phyloP scores from a whole-genome alignment of 2,888 invertebrate species.

The Ochropleura plecta region DNA sequence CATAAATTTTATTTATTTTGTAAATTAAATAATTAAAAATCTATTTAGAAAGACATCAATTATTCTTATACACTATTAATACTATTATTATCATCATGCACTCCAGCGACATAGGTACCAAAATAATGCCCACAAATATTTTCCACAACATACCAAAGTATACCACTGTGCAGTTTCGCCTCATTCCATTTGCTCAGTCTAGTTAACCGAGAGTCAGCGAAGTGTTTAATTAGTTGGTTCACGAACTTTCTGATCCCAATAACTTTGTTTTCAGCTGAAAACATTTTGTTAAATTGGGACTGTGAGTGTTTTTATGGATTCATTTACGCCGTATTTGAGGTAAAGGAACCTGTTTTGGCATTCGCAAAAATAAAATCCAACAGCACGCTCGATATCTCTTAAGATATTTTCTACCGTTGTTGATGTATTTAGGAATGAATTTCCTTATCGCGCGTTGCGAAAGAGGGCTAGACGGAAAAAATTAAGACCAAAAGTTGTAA shows the following conservation, averaged over 20 bases:
- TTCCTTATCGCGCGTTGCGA: no score
- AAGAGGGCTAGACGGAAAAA: no score
- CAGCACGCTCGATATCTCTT: not conserved
- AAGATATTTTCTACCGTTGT: not conserved
- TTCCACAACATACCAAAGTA: not conserved
- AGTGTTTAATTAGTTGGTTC: slow-evolving; percentile 51
- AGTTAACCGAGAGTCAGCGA: slow-evolving; percentile 24
- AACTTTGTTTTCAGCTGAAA: slow-evolving; percentile 33
- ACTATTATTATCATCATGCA: not conserved
- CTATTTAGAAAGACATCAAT: not conserved
- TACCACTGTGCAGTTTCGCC: slow-evolving; percentile 25
- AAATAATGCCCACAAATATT: not conserved
- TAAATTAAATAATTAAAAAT: not conserved
- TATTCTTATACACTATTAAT: not conserved
- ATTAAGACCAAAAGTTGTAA: no score
- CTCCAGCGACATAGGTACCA: not conserved
- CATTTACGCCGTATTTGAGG: not conserved
- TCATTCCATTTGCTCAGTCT: slow-evolving; percentile 18
- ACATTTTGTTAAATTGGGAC: not conserved
- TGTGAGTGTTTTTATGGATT: not conserved
- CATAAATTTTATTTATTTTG: not conserved
- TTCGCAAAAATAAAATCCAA: not conserved
- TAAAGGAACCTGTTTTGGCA: no score
- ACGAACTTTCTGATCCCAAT: slow-evolving; percentile 23
- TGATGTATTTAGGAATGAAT: no score